Evolutionary conservation across 2,888 invertebrate species (phyloP).

Genomic region (Stratiomys singularior): DNA sequence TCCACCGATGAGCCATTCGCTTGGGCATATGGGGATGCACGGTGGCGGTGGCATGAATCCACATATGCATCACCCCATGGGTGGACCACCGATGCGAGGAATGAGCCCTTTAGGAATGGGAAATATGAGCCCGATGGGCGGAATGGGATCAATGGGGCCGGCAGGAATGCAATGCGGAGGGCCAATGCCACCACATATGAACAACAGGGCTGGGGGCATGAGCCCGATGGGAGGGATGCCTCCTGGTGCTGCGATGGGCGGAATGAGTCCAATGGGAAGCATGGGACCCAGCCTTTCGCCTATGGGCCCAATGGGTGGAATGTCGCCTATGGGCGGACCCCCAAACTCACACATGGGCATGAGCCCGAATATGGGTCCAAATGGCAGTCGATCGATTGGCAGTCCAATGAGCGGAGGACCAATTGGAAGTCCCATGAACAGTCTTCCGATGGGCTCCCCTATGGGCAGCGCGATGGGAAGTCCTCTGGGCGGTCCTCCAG

Average conservation of each 20-base stretch:
- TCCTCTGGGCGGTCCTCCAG: conserved; percentile 67
- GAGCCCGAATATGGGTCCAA: conserved; percentile 71
- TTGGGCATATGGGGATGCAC: conserved; percentile 71
- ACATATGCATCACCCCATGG: conserved; percentile 62
- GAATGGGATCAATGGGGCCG: conserved; percentile 68
- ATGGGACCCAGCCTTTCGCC: conserved; percentile 70
- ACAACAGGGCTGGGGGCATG: conserved; percentile 65
- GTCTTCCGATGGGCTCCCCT: conserved; percentile 76
- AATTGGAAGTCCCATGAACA: conserved; percentile 74
- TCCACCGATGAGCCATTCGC: conserved; percentile 68
- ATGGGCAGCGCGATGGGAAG: conserved; percentile 80
- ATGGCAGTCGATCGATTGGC: conserved; percentile 71
- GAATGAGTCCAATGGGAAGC: conserved; percentile 70
- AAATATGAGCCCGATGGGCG: conserved; percentile 70
- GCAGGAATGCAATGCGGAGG: conserved; percentile 50
- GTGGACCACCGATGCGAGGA: conserved; percentile 70
- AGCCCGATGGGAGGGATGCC: conserved; percentile 66
- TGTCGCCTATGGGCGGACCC: conserved; percentile 76
- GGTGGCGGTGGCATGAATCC: conserved; percentile 59
- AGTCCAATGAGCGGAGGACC: conserved; percentile 75
- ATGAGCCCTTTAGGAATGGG: conserved; percentile 66
- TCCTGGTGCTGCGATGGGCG: conserved; percentile 66
- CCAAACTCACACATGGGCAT: conserved; percentile 73
- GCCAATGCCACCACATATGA: conserved; percentile 52
- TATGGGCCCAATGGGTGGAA: conserved; percentile 74